Evolutionary conservation across 2,888 invertebrate genomes (phyloP), one percentile per base, ranked within the genome.

Genomic region (Apamea monoglypha): DNA sequence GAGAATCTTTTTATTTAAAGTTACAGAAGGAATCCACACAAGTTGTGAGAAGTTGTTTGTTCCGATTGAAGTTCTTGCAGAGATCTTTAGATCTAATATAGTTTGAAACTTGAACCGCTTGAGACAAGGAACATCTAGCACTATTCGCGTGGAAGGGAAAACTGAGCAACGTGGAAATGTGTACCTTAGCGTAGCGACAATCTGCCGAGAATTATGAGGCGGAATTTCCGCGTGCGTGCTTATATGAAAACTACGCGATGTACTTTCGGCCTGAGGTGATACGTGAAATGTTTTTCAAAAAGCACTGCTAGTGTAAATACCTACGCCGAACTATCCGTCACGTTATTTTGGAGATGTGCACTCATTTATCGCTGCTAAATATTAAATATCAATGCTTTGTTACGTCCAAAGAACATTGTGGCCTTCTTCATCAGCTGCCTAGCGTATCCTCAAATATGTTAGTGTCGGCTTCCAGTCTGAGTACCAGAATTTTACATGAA

Each of bases 11-110:
- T 80, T 85, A 72, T 86, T 76, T 70, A 80, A 85, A 83, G 53
- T 83, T 87, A 14, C 29, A 40, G 53, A 80, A 71, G 56, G 68
- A 77, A 74, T 76, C 75, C 68, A 70, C 80, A 64, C 61, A 74
- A 84, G 50, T 87, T 70, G 69, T n/a, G 59, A 69, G 76, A 29
- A 78, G 32, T 83, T 78, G 64, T 83, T 77, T 77, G 70, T 87
- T 63, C 59, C 75, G 36, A 69, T 80, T 78, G 74, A 86, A 83
- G 63, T 83, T 86, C 74, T 74, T 72, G 10, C 14, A 61, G 25
- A 72, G 68, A 32, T 82, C 75, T 74, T 76, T 77, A 76, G 66
- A 66, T 71, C 67, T 83, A 69, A 76, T 76, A 69, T 56, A 83
- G 76, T 53, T 82, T 75, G n/a, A 36, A 80, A 76, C 67, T 80